Evolutionary conservation across 2,797 vertebrate species (phyloP), one percentile per base, ranked within the genome.

Genomic region (Choloepus didactylus): DNA sequence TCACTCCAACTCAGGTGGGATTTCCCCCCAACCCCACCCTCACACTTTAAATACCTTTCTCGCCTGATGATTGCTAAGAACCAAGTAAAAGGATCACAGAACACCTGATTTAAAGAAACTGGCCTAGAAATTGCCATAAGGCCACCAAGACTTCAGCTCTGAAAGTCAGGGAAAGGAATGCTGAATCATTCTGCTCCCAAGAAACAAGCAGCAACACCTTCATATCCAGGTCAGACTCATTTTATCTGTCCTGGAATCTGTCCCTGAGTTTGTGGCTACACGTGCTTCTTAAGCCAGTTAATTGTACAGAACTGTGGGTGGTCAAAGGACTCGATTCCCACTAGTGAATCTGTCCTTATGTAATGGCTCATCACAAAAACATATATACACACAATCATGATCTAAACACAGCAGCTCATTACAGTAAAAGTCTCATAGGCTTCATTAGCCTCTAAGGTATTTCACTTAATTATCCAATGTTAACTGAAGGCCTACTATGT

Each of bases 101-200:
- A 84, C 54, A 91, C 19, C 6, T 84, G 23, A 93, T 35, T 60
- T 89, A 88, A 87, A 89, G 85, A 96, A 79, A 19, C 16, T 94
- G 91, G 92, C 85, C 87, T 92, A 97, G 88, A 97, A 97, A 94
- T 49, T 41, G n/a, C 25, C 54, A 59, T 64, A 10, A 8, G 70
- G 80, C 23, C 76, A 94, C 75, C 49, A 89, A 91, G 21, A 11
- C 64, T 93, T 64, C 54, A 69, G 56, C 56, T 96, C 90, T 18
- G 54, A 87, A 87, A 90, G 77, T 41, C 88, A 83, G 79, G 21
- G 44, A 56, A 62, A 94, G 72, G 85, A 95, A 93, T 96, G 97
- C 97, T 96, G 97, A 97, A 92, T 97, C 97, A 97, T 93, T 59
- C 86, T 93, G 91, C 72, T 93, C 51, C 72, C 46, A 31, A 89